Base-by-base conservation (phyloP, 2,113 vertebrate species). In the Clarias gariepinus region DNA sequence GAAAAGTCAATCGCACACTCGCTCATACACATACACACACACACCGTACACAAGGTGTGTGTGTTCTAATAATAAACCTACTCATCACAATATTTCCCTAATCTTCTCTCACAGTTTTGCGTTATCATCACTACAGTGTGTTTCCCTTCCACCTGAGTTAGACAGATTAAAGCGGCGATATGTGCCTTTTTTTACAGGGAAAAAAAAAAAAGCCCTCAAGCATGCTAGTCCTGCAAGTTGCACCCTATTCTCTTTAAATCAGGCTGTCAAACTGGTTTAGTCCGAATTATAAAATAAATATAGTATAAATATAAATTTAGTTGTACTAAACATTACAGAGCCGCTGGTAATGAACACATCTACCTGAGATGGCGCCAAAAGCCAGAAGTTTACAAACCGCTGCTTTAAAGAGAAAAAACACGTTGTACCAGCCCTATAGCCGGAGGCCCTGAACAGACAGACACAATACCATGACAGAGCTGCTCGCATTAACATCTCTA, bases 1-100 rank as follows among this genome's bases (percentile, higher is more conserved):
- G 61, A 60, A 78, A 66, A 87, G 82, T 82, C 88, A 85, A 61
- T 87, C 53, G 28, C 60, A 36, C 76, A 77, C n/a, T 79, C 60
- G 68, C 41, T 41, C 71, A 83, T 16, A 25, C 58, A 58, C 66
- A 63, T 86, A 81, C 76, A 73, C 41, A 30, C 87, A 78, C 74
- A 71, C 41, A n/a, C 86, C 71, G 61, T 58, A 52, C 47, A 53
- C n/a, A n/a, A 25, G 18, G 21, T 16, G 2, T 36, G 30, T 6
- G 25, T n/a, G 7, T 55, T 55, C 74, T 77, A 16, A 77, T 55
- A 55, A 55, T 55, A 15, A n/a, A 55, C 55, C 28, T 76, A 12
- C 13, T 21, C 73, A 53, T 53, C 52, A 79, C 16, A 30, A 79
- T 58, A 79, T 79, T 58, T 79, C 76, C 76, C 74, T 77, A 55